Conservation (phyloP, 1,140 invertebrate genomes). For the Tenebrio molitor region DNA sequence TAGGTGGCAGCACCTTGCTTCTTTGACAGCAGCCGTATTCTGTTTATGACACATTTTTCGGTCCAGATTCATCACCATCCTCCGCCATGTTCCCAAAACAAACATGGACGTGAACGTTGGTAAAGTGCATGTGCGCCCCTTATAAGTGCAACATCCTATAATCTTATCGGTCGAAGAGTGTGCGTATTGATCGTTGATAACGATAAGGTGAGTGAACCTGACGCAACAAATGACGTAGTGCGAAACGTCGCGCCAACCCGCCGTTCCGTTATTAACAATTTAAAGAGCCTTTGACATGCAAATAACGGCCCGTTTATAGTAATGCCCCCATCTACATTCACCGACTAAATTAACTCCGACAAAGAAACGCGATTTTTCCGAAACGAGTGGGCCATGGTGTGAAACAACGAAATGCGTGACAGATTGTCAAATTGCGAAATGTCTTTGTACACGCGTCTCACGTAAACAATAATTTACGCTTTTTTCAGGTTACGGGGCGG, state of each 20-base stretch:
- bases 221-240: slow-evolving; percentile 16
- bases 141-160: slow-evolving; percentile 24
- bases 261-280: slow-evolving; percentile 30
- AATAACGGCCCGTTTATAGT: slow-evolving; percentile 28
- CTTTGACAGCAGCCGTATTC: not conserved
- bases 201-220: slow-evolving; percentile 42
- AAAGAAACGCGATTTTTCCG: not conserved
- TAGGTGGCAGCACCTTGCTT: slow-evolving; percentile 18
- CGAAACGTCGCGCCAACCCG: not conserved
- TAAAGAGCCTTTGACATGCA: slow-evolving; percentile 38
- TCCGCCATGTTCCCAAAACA: slow-evolving; percentile 43
- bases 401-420: no score
- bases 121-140: slow-evolving; percentile 35
- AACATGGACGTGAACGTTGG: slow-evolving; percentile 32
- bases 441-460: no score
- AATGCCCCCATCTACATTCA: slow-evolving; percentile 30
- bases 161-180: slow-evolving; percentile 13
- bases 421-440: slow-evolving; percentile 12
- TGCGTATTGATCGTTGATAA: slow-evolving; percentile 40
- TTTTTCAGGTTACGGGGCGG: no score
- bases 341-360: slow-evolving; percentile 13
- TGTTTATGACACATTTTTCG: slow-evolving; percentile 36
- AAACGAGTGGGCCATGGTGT: not conserved
- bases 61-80: slow-evolving; percentile 27
- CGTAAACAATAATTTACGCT: no score